These are phyloP conservation scores for Ifrita kowaldi DNA, from an alignment of 2,113 vertebrate species.

Conservation along the genomic window DNA sequence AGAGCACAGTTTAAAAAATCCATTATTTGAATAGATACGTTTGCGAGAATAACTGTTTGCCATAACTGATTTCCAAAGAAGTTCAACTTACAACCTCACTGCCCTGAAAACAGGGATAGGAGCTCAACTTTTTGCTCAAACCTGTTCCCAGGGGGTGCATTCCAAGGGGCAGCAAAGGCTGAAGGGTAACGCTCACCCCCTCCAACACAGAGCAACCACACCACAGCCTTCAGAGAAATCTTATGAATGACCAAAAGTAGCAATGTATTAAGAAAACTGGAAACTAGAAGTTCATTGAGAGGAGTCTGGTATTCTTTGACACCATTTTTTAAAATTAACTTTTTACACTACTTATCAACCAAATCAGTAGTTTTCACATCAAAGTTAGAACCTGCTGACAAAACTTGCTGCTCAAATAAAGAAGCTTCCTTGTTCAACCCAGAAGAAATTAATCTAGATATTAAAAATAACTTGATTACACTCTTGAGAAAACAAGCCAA, in stretches of 20 bases:
- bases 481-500: not conserved
- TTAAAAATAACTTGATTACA: not conserved
- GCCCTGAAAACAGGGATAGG: not conserved
- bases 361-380: not conserved
- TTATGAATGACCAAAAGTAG: not conserved
- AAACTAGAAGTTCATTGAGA: not conserved
- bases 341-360: not conserved
- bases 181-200: fast-evolving
- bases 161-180: not conserved
- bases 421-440: not conserved
- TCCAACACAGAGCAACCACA: not conserved
- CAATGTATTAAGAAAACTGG: not conserved
- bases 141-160: not conserved
- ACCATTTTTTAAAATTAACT: not conserved
- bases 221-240: not conserved
- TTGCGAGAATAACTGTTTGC: not conserved
- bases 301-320: not conserved
- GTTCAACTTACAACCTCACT: fast-evolving
- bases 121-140: not conserved
- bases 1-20: not conserved
- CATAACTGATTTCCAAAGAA: not conserved
- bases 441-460: not conserved
- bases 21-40: not conserved
- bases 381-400: not conserved
- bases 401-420: not conserved